Evolutionary conservation across 2,797 vertebrate species (phyloP).

Genomic region (Anguilla pacifica): DNA sequence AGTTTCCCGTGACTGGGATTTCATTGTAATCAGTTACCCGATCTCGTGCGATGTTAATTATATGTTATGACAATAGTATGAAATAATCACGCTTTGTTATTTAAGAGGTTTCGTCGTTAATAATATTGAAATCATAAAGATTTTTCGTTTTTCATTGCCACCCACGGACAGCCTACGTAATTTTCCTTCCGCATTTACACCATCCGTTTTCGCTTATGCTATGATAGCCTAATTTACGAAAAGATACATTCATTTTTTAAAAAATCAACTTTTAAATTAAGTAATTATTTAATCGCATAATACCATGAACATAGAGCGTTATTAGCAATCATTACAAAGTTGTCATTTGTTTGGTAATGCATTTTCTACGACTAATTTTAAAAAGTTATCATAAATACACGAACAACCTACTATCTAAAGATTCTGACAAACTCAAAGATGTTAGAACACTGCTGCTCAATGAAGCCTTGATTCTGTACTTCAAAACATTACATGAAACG

Average conservation of each 20-base stretch:
- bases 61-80: not conserved
- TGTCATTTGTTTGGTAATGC: not conserved
- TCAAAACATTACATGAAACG: not conserved
- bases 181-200: conserved; percentile 35
- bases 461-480: not conserved
- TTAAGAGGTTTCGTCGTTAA: not conserved
- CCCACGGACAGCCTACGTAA: conserved; percentile 32
- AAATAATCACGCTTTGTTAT: not conserved
- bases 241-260: too few species aligned
- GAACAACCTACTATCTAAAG: not conserved
- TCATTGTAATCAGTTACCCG: conserved; percentile 11
- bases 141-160: conserved; percentile 13
- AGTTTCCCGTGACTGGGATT: not conserved
- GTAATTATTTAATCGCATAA: not conserved
- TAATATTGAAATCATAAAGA: conserved; percentile 30
- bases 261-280: not conserved
- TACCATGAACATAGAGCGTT: not conserved
- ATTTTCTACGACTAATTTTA: not conserved
- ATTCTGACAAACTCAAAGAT: not conserved
- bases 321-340: not conserved
- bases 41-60: not conserved
- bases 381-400: not conserved
- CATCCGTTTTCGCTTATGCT: conserved; percentile 31
- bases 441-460: not conserved
- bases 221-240: not conserved